phyloP scores from a whole-genome alignment of 2,888 invertebrate genomes.

The Melipona beecheii region DNA sequence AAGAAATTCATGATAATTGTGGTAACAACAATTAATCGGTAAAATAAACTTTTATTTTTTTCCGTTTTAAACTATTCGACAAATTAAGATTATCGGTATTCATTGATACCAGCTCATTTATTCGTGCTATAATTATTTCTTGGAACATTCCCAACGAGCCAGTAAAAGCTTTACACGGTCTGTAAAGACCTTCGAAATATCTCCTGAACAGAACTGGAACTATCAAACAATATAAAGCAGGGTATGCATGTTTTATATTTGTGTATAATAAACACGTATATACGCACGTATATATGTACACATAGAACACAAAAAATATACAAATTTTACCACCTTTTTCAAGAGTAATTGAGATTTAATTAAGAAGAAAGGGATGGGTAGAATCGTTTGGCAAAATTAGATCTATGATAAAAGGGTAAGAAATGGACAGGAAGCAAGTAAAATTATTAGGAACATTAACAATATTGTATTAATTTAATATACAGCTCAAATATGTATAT shows the following conservation, averaged over 20 bases:
- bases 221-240: slow-evolving; percentile 49
- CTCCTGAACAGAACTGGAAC: slow-evolving; percentile 29
- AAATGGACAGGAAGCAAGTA: slow-evolving; percentile 50
- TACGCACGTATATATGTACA: slow-evolving; percentile 38
- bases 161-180: slow-evolving; percentile 41
- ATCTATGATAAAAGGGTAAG: slow-evolving; percentile 11
- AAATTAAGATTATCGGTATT: slow-evolving; percentile 19
- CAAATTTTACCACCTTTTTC: slow-evolving; percentile 9
- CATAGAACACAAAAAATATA: slow-evolving; percentile 41
- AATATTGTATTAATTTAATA: slow-evolving; percentile 53
- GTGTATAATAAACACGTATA: slow-evolving; percentile 26
- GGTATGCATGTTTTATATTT: slow-evolving; percentile 30
- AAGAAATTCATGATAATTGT: neutral
- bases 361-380: neutral
- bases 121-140: slow-evolving; percentile 40
- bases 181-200: slow-evolving; percentile 48
- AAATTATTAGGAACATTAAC: slow-evolving; percentile 62
- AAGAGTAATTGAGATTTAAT: slow-evolving; percentile 9
- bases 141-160: slow-evolving; percentile 43
- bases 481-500: slow-evolving; percentile 33
- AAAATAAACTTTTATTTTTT: neutral
- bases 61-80: neutral
- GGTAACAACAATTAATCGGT: neutral
- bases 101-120: slow-evolving; percentile 24
- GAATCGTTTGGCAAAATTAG: slow-evolving; percentile 23